A percentile compares a stretch with the other conserved stretches of the same genome.
phyloP scores from a whole-genome alignment of 1,140 invertebrate genomes.

The Drosophila repleta region DNA sequence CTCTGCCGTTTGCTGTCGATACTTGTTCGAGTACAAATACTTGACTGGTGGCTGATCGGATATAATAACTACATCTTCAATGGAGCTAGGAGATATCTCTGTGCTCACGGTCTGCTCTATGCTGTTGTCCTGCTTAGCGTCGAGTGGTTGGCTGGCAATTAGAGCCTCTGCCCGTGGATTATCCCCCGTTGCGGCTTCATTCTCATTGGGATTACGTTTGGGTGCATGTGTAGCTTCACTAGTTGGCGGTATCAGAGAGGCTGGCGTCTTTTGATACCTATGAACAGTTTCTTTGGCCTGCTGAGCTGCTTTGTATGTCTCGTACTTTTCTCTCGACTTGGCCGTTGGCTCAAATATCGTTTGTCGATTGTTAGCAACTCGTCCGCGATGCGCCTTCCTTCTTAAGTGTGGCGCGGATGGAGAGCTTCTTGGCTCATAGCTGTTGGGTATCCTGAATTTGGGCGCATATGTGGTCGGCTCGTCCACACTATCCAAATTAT shows the following conservation, averaged over 20 bases:
- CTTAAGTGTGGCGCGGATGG: conserved; percentile 19
- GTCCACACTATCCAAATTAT: conserved; percentile 52
- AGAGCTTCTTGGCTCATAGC: conserved; percentile 22
- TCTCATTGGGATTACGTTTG: conserved; percentile 58
- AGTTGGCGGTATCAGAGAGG: neutral
- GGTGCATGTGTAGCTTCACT: conserved; percentile 16
- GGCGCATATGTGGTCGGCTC: conserved; percentile 81
- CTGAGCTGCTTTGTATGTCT: conserved; percentile 49
- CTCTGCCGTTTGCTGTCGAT: conserved; percentile 71
- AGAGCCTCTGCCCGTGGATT: conserved; percentile 70
- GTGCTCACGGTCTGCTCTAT: conserved; percentile 45
- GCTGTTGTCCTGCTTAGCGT: conserved; percentile 61
- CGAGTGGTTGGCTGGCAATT: conserved; percentile 38
- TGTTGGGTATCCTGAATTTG: conserved; percentile 44
- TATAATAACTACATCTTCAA: conserved; percentile 54
- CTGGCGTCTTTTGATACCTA: neutral
- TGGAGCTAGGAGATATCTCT: conserved; percentile 34
- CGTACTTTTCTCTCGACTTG: conserved; percentile 65
- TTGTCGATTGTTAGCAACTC: conserved; percentile 42
- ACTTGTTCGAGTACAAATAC: conserved; percentile 75
- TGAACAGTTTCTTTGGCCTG: conserved; percentile 42
- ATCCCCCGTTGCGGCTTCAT: conserved; percentile 50
- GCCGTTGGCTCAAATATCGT: conserved; percentile 1
- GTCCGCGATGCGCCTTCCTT: conserved; percentile 58
- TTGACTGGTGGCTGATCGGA: conserved; percentile 70